Conservation (phyloP, 2,888 invertebrate species). For the Odontocerum albicorne region DNA sequence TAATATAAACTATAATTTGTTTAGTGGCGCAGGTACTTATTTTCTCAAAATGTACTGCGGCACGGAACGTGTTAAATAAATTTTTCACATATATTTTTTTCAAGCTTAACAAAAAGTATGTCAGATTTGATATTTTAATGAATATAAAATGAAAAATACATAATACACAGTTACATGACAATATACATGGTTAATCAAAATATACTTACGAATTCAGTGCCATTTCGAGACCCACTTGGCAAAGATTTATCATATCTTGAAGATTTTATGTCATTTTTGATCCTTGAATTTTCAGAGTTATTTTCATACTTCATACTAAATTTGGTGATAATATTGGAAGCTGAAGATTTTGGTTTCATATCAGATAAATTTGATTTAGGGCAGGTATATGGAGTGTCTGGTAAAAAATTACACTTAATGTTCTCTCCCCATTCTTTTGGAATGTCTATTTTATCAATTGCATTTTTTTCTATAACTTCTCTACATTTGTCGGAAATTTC, state of each 20-base stretch:
- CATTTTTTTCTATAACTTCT: conserved; percentile 48
- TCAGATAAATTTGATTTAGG: conserved; percentile 48
- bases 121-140: too few species aligned
- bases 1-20: too few species aligned
- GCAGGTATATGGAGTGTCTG: conserved; percentile 47
- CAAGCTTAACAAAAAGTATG: too few species aligned
- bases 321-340: conserved; percentile 48
- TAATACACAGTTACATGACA: too few species aligned
- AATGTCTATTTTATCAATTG: conserved; percentile 25
- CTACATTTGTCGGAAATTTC: conserved; percentile 54
- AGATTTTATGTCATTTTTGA: conserved; percentile 4
- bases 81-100: too few species aligned
- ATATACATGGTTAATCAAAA: too few species aligned
- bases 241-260: neutral
- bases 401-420: conserved; percentile 46
- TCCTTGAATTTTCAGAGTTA: conserved; percentile 13
- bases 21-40: too few species aligned
- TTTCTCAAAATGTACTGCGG: too few species aligned
- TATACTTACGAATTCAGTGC: too few species aligned
- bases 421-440: conserved; percentile 53
- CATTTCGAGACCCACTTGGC: neutral
- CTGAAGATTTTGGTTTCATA: conserved; percentile 47
- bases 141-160: too few species aligned
- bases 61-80: too few species aligned
- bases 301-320: conserved; percentile 56